These are phyloP conservation scores for Orchesellides sinensis DNA, from an alignment of 2,888 invertebrate species.

Conservation along the genomic window DNA sequence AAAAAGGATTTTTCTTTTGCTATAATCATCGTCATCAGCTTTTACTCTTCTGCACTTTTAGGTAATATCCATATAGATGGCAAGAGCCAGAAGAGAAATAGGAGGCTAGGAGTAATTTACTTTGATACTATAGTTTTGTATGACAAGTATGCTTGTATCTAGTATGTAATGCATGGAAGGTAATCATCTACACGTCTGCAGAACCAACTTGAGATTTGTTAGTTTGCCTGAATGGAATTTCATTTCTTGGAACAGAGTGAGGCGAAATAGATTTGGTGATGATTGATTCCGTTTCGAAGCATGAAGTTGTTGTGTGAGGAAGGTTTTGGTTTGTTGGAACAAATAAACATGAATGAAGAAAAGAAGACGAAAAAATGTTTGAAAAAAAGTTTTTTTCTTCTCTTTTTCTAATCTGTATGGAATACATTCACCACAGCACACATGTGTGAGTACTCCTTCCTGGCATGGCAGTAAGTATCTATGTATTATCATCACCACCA, in stretches of 20 bases:
- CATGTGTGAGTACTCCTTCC: neutral
- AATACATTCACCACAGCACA: neutral
- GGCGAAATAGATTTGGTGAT: constrained; percentile 33
- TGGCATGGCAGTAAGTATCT: constrained; percentile 17
- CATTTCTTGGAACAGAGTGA: constrained; percentile 38
- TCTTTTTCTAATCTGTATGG: neutral
- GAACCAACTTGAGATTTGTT: neutral
- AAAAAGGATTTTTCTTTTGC: too few species aligned
- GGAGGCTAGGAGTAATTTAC: neutral
- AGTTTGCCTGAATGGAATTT: constrained; percentile 44
- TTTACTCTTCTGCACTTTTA: too few species aligned
- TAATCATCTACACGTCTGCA: constrained; percentile 13
- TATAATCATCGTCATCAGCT: too few species aligned
- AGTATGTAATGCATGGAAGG: neutral
- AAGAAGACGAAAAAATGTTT: neutral
- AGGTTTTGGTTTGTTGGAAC: constrained; percentile 4
- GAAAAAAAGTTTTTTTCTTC: neutral
- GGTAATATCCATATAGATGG: too few species aligned
- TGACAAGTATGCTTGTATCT: too few species aligned
- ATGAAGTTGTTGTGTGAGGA: constrained; percentile 3
- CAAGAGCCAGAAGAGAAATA: neutral
- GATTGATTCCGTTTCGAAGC: constrained; percentile 60
- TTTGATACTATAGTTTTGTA: neutral
- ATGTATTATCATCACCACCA: constrained; percentile 43
- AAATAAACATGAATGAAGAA: constrained; percentile 1